Evolutionary conservation across 2,113 vertebrate genomes (phyloP), one percentile per base, ranked within the genome.

Genomic region (Myotis lucifugus): DNA sequence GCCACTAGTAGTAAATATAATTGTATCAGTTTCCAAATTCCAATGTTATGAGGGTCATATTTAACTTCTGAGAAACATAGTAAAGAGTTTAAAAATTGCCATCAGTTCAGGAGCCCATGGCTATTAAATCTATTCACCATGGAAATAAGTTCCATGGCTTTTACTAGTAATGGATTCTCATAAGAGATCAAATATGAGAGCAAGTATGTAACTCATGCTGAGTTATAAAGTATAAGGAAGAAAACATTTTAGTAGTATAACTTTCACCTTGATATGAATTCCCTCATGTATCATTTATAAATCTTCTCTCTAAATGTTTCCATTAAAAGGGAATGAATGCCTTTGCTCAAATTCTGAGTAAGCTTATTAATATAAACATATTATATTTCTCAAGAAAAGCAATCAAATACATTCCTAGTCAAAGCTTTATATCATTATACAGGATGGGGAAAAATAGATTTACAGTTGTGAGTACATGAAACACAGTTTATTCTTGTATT

Each of bases 391-490:
- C 27, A 5, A 1, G 72, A 93, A 91, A 97, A 89, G 25, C 95
- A 97, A 88, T 96, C 37, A 86, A 94, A 93, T 89, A 3, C 8
- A 94, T 86, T 86, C 19, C 96, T 96, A 29, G 84, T 97, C 73
- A 95, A 96, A 94, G 13, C 0, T 90, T 96, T 93, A 0, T 18
- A 66, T 61, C 27, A 27, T 37, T 15, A 70, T 72, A 74, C 14
- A 74, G 25, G 13, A 25, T 74, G 25, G 13, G 25, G 40, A 29
- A 48, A 74, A 67, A 15, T 67, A 66, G 29, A 32, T 67, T 67
- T 67, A 67, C 6, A n/a, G 27, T 67, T 67, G 64, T 67, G 64
- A 67, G 32, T 67, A 67, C 5, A 2, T n/a, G 32, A 67, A 67
- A 67, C 29, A 67, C 42, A 42, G 64, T 67, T 66, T 67, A 67